Evolutionary conservation across 1,140 invertebrate genomes (phyloP).

Genomic region (Matsumurasca onukii): DNA sequence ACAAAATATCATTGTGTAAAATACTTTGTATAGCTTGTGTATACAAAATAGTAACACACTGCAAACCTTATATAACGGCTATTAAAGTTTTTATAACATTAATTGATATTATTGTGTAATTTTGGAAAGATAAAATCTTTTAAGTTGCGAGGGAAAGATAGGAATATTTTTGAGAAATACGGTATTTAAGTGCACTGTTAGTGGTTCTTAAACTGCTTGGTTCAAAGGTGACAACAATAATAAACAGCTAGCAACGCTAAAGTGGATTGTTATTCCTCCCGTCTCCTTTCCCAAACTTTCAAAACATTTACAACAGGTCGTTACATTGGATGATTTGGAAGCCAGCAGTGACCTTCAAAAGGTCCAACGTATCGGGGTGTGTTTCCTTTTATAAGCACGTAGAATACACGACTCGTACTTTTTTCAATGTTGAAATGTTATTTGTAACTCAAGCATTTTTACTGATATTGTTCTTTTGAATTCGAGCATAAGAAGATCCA

Average conservation of each 20-base stretch:
- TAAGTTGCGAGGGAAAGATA: conserved; percentile 21
- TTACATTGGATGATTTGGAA: too few species aligned
- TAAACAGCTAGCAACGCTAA: conserved; percentile 17
- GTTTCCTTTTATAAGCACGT: too few species aligned
- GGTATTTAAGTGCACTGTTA: conserved; percentile 17
- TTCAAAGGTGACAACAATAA: conserved; percentile 22
- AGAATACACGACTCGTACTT: too few species aligned
- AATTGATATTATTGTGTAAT: conserved; percentile 4
- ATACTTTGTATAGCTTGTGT: conserved; percentile 26
- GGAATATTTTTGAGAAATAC: conserved; percentile 26
- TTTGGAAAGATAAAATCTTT: conserved; percentile 1
- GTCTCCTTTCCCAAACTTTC: neutral
- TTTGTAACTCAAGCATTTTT: too few species aligned
- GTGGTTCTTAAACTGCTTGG: neutral
- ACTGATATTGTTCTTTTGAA: too few species aligned
- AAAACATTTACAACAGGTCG: too few species aligned
- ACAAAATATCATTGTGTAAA: neutral
- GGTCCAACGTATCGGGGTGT: too few species aligned
- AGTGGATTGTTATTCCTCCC: neutral
- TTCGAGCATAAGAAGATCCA: too few species aligned
- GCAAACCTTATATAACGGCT: too few species aligned
- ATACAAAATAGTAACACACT: neutral
- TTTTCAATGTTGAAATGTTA: too few species aligned
- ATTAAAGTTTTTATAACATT: conserved; percentile 9
- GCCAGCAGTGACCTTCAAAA: too few species aligned